These are phyloP conservation scores for Notodonta ziczac DNA, from an alignment of 2,888 invertebrate genomes.

Conservation along the genomic window DNA sequence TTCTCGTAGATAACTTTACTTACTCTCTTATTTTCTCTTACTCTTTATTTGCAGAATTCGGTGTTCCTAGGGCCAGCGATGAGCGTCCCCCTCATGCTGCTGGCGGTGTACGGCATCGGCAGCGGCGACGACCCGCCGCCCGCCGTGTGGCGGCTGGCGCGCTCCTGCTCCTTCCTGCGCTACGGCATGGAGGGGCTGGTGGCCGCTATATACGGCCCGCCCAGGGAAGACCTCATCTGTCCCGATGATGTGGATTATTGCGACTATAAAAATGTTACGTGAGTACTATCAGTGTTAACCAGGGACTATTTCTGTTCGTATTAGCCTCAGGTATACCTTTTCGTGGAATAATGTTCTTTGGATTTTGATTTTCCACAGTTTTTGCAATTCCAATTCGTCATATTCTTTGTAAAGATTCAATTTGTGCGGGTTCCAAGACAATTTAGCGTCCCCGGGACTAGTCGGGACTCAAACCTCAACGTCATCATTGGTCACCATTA, in stretches of 20 bases:
- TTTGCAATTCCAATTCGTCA: too few relatives aligned
- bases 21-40: too few relatives aligned
- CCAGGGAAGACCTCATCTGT: conserved; percentile 90
- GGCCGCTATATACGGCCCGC: conserved; percentile 91
- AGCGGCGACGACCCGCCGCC: conserved; percentile 89
- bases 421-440: too few relatives aligned
- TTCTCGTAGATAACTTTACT: too few relatives aligned
- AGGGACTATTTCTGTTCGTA: too few relatives aligned
- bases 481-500: too few relatives aligned
- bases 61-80: conserved; percentile 96
- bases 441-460: too few relatives aligned
- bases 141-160: conserved; percentile 89
- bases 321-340: too few relatives aligned
- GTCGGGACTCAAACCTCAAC: too few relatives aligned
- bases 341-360: too few relatives aligned
- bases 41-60: conserved; percentile 88
- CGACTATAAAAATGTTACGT: conserved; percentile 88
- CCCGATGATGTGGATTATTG: conserved; percentile 89
- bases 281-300: conserved; percentile 41
- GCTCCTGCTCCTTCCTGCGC: conserved; percentile 93
- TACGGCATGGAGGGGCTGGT: conserved; percentile 93
- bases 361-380: too few relatives aligned
- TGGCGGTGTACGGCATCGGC: conserved; percentile 95
- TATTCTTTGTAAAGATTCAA: too few relatives aligned
- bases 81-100: conserved; percentile 93